phyloP scores from a whole-genome alignment of 1,140 invertebrate species.

The Drosophila nasuta region DNA sequence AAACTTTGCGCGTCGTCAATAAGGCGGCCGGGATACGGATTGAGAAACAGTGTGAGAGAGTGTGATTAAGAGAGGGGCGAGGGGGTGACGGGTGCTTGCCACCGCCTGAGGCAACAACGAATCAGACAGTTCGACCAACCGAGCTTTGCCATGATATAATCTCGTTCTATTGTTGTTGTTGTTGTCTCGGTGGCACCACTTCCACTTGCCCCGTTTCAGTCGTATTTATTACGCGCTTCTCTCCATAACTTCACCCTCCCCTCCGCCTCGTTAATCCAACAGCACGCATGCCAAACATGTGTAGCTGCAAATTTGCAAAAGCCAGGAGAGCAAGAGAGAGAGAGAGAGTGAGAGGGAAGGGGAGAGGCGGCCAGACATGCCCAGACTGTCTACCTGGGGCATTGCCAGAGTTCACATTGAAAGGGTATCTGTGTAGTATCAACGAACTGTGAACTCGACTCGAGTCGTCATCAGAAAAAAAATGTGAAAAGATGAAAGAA shows the following conservation, averaged over 20 bases:
- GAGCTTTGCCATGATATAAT: constrained; percentile 79
- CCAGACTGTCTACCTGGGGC: constrained; percentile 16
- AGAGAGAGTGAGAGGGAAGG: background rate
- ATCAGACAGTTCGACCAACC: constrained; percentile 46
- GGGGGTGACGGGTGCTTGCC: background rate
- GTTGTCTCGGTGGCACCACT: background rate
- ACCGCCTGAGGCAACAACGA: constrained; percentile 18
- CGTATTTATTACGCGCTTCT: constrained; percentile 71
- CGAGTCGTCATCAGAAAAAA: background rate
- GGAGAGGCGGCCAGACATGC: background rate
- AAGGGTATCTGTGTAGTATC: constrained; percentile 8
- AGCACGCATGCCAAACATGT: constrained; percentile 32
- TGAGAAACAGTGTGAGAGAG: background rate
- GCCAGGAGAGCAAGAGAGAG: no score
- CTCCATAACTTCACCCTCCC: constrained; percentile 29
- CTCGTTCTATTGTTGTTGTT: constrained; percentile 34
- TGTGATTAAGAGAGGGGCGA: background rate
- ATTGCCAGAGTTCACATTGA: constrained; percentile 5
- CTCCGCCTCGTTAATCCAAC: background rate
- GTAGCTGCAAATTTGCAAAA: constrained; percentile 34
- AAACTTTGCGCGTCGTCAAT: constrained; percentile 83
- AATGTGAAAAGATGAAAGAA: background rate
- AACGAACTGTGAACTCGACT: constrained; percentile 3
- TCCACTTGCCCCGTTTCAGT: constrained; percentile 9
- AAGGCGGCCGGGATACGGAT: constrained; percentile 57